Evolutionary conservation across 1,140 invertebrate species (phyloP).

Genomic region (Melitaea cinxia): DNA sequence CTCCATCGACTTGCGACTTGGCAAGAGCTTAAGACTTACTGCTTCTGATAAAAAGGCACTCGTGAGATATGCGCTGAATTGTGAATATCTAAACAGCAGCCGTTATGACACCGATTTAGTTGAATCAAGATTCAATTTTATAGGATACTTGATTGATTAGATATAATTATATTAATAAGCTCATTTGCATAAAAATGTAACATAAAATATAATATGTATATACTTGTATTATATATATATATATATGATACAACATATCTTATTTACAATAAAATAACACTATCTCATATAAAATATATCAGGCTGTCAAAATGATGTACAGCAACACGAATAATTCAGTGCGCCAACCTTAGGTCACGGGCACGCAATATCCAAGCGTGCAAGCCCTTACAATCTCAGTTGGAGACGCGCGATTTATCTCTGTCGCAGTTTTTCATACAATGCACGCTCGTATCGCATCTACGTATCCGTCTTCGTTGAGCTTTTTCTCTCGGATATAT

Average conservation of each 20-base stretch:
- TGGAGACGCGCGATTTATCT: slow-evolving; percentile 24
- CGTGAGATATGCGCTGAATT: not conserved
- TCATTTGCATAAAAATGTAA: too few species aligned
- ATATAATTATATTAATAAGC: too few species aligned
- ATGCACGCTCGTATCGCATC: slow-evolving; percentile 26
- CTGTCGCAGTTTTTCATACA: slow-evolving; percentile 27
- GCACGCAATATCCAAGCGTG: not conserved
- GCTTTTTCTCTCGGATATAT: slow-evolving; percentile 29
- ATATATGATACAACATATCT: too few species aligned
- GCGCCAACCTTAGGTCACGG: not conserved
- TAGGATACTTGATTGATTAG: too few species aligned
- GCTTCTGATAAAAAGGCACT: slow-evolving; percentile 11
- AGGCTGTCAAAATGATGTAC: too few species aligned
- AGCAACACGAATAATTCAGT: too few species aligned
- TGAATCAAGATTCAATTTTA: too few species aligned
- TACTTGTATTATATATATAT: too few species aligned
- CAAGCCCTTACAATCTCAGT: slow-evolving; percentile 16
- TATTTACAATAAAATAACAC: too few species aligned
- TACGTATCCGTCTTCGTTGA: slow-evolving; percentile 22
- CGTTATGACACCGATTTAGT: too few species aligned
- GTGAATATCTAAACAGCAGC: not conserved
- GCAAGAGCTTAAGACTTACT: slow-evolving; percentile 13
- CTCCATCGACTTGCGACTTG: slow-evolving; percentile 19
- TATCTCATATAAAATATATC: too few species aligned
- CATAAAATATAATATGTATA: too few species aligned